A percentile compares a stretch with the other conserved stretches of the same genome.
Conservation (phyloP, 2,113 vertebrate genomes). For the Scatophagus argus region DNA sequence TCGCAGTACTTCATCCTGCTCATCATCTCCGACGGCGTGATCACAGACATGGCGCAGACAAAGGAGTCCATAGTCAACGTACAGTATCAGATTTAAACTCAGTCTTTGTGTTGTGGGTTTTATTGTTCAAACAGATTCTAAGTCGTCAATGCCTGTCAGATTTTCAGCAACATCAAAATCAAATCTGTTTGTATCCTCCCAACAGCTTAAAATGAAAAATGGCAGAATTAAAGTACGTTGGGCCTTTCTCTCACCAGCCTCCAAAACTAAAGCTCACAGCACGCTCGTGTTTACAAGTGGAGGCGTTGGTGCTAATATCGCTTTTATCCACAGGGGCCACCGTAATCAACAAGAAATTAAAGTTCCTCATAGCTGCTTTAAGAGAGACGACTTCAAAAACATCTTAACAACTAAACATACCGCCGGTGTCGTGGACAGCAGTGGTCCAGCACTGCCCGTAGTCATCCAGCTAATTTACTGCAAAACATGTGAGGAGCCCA, state of each 20-base stretch:
- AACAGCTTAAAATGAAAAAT: too few relatives aligned
- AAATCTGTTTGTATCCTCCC: too few relatives aligned
- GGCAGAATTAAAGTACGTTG: too few relatives aligned
- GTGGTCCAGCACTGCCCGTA: neutral
- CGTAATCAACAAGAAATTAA: too few relatives aligned
- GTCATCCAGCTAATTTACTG: slow-evolving; percentile 21
- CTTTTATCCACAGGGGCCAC: too few relatives aligned
- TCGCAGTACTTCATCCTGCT: slow-evolving; percentile 98
- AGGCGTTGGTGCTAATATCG: too few relatives aligned
- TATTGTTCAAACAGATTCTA: neutral
- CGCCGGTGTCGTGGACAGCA: neutral
- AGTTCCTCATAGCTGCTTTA: too few relatives aligned
- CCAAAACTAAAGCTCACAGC: too few relatives aligned
- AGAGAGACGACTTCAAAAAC: neutral
- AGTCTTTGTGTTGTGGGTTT: neutral
- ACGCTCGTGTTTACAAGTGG: too few relatives aligned
- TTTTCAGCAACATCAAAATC: too few relatives aligned
- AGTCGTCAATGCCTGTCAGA: too few relatives aligned
- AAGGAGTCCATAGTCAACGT: slow-evolving; percentile 98
- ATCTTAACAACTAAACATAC: neutral
- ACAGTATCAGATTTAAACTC: slow-evolving; percentile 59
- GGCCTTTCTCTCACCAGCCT: too few relatives aligned
- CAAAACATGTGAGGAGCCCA: slow-evolving; percentile 4
- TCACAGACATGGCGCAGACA: slow-evolving; percentile 98
- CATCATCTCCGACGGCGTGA: slow-evolving; percentile 97